Base-by-base conservation (phyloP, 2,888 invertebrate species). In the Mesoligia furuncula region DNA sequence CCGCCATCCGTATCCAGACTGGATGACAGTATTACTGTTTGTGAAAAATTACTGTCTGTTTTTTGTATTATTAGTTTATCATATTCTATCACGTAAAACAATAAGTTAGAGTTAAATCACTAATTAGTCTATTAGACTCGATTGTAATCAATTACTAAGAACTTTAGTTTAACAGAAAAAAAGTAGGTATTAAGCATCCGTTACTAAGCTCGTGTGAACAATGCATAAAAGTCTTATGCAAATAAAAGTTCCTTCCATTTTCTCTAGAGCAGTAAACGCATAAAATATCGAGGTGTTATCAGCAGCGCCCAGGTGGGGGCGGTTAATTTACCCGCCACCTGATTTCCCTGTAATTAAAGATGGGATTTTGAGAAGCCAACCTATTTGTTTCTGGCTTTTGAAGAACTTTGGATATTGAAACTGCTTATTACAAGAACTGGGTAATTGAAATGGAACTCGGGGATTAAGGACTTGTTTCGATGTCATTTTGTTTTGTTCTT, bases 321-420 rank as follows among this genome's bases (percentile, higher is more conserved):
- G 84, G 86, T 90, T 90, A 89, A 92, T 91, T 91, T 89, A 75
- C 88, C 88, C 79, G 86, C 90, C 92, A 91, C 90, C 92, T 91
- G 92, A 93, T 94, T 93, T 90, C 89, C 90, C 82, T 88, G 90
- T 93, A 93, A 94, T 94, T 94, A 94, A 93, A 92, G 90, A 89
- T 87, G 89, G 90, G 91, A 91, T 92, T 93, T 91, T 62, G 86
- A 83, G 82, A 72, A 80, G 79, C 85, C 80, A 81, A 87, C 86
- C 85, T 80, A 80, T 86, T 88, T 83, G 83, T 77, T 73, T 67
- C 67, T 75, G 81, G 78, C 82, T 81, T 82, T 86, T 86, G 84
- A 81, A 79, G 84, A 87, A 85, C 77, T 85, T 89, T 83, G 84
- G 87, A 68, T 72, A 84, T 86, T 79, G 79, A 85, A 78, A 80